Conservation (phyloP, 2,113 vertebrate species). For the Enhydra lutris region DNA sequence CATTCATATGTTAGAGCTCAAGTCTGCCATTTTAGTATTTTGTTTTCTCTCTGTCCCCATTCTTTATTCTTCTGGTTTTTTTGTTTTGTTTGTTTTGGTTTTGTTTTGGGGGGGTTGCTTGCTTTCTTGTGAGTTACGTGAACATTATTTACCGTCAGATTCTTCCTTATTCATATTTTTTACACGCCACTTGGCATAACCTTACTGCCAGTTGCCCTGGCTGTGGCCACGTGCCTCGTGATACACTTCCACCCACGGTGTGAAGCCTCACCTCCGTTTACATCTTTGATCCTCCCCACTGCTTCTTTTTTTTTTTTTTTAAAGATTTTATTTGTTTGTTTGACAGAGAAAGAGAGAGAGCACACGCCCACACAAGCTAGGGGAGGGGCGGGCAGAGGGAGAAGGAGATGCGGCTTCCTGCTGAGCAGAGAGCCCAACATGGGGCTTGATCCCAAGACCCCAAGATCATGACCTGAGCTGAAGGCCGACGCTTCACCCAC, state of each 20-base stretch:
- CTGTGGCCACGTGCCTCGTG: neutral
- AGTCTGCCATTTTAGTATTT: neutral
- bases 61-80: neutral
- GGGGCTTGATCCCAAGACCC: neutral
- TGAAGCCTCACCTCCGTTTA: neutral
- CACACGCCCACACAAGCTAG: too few relatives aligned
- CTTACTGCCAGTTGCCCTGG: neutral
- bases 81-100: neutral
- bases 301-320: neutral
- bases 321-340: neutral
- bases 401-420: too few relatives aligned
- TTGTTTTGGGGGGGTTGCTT: neutral
- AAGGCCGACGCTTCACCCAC: neutral
- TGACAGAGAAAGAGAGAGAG: neutral
- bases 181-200: neutral
- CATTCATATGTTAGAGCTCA: neutral
- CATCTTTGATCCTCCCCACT: neutral
- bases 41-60: neutral
- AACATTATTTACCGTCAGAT: neutral
- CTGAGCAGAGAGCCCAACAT: neutral
- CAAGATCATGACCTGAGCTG: neutral
- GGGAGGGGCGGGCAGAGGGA: neutral
- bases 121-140: neutral
- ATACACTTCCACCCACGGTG: too few relatives aligned
- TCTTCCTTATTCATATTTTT: neutral